A percentile compares a stretch with the other conserved stretches of the same genome.
Conservation (phyloP, 2,113 vertebrate species). For the Pristiophorus japonicus region DNA sequence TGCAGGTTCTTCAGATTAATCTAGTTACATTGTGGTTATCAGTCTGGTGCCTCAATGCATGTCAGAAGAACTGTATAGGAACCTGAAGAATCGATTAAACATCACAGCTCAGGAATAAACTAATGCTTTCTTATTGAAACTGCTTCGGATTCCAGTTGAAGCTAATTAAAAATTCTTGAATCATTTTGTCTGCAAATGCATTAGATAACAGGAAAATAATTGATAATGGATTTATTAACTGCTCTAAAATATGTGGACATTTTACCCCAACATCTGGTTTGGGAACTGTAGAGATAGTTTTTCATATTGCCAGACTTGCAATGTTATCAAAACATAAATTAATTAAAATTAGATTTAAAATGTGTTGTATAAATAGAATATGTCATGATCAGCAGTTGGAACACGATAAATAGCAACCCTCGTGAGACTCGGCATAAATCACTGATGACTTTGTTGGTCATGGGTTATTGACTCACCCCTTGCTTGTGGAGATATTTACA, state of each 20-base stretch:
- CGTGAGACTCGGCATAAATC: neutral
- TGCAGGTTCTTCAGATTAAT: neutral
- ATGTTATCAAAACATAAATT: constrained; percentile 21
- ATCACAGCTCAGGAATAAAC: neutral
- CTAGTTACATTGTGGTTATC: neutral
- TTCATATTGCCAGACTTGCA: neutral
- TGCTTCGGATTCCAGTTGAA: neutral
- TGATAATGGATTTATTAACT: constrained; percentile 10
- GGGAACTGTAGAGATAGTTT: neutral
- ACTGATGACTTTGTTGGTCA: neutral
- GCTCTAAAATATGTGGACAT: constrained; percentile 8
- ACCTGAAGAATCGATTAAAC: neutral
- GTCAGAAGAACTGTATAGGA: neutral
- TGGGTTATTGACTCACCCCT: neutral
- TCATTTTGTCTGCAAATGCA: neutral
- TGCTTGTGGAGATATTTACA: neutral
- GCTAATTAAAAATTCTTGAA: neutral
- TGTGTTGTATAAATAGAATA: constrained; percentile 28
- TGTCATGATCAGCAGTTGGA: neutral
- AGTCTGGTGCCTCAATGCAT: neutral
- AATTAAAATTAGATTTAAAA: constrained; percentile 26
- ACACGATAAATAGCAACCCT: neutral
- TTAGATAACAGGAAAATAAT: constrained; percentile 28
- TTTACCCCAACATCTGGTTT: constrained; percentile 21
- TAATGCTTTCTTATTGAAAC: neutral